phyloP scores from a whole-genome alignment of 2,113 vertebrate genomes.

The Todiramphus saurophagus region DNA sequence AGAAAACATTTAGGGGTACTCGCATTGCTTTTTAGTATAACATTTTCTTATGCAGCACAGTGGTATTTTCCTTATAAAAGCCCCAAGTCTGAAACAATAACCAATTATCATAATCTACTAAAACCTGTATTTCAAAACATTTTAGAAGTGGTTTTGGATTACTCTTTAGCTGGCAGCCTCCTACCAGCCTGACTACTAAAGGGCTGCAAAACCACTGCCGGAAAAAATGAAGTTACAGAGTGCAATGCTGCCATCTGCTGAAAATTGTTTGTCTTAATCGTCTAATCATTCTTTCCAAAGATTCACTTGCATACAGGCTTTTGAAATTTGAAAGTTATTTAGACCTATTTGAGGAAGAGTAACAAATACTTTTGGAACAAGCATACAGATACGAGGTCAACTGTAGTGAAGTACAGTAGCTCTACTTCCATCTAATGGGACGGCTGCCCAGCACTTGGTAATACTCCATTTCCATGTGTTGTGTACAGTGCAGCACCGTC shows the following conservation, averaged over 20 bases:
- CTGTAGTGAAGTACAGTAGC: background rate
- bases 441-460: background rate
- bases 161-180: background rate
- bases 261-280: background rate
- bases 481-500: accelerated
- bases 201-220: background rate
- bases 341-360: background rate
- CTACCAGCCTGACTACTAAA: background rate
- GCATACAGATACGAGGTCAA: background rate
- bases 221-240: slow-evolving; percentile 13
- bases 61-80: slow-evolving; percentile 12
- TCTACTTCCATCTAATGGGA: background rate
- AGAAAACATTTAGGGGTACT: background rate
- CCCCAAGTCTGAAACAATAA: slow-evolving; percentile 16
- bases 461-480: accelerated
- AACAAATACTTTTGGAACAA: background rate
- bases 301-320: background rate
- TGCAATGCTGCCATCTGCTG: slow-evolving; percentile 69
- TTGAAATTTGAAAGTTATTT: background rate
- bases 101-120: slow-evolving; percentile 18
- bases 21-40: accelerated
- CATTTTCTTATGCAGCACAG: background rate
- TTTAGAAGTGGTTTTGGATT: slow-evolving; percentile 33
- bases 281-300: background rate
- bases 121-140: slow-evolving; percentile 35